Evolutionary conservation across 2,797 vertebrate species (phyloP).

Genomic region (Siniperca undulata): DNA sequence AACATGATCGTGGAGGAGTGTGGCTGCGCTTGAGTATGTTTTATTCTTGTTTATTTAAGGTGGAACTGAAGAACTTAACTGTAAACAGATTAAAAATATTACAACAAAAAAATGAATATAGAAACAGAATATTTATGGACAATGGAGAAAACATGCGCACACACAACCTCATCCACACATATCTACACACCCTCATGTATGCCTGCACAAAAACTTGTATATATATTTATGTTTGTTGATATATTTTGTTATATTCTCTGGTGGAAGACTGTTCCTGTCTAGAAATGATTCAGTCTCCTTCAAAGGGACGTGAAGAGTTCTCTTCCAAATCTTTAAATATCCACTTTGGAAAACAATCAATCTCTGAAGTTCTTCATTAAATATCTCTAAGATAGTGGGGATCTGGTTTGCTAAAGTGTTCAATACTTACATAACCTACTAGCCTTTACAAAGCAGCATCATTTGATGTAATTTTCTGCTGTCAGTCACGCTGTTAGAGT

Average conservation of each 20-base stretch:
- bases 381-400: constrained; percentile 47
- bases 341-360: constrained; percentile 51
- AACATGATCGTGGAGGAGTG: constrained; percentile 99
- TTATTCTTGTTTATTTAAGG: constrained; percentile 40
- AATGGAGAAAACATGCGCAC: constrained; percentile 39
- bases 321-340: constrained; percentile 53
- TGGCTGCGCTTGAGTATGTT: constrained; percentile 91
- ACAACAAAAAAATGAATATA: constrained; percentile 53
- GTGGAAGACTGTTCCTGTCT: constrained; percentile 48
- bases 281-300: constrained; percentile 34
- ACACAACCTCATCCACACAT: constrained; percentile 58
- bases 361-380: constrained; percentile 32
- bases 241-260: constrained; percentile 70
- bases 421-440: constrained; percentile 20
- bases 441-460: constrained; percentile 42
- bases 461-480: constrained; percentile 23
- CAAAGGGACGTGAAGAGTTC: constrained; percentile 61
- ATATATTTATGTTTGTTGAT: constrained; percentile 88
- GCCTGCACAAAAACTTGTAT: constrained; percentile 83
- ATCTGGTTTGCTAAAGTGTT: constrained; percentile 26
- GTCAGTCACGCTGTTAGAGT: constrained; percentile 21
- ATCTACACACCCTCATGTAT: constrained; percentile 69
- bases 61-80: constrained; percentile 52
- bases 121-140: constrained; percentile 83
- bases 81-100: constrained; percentile 47